phyloP scores from a whole-genome alignment of 2,888 invertebrate species.

The Hyles lineata region DNA sequence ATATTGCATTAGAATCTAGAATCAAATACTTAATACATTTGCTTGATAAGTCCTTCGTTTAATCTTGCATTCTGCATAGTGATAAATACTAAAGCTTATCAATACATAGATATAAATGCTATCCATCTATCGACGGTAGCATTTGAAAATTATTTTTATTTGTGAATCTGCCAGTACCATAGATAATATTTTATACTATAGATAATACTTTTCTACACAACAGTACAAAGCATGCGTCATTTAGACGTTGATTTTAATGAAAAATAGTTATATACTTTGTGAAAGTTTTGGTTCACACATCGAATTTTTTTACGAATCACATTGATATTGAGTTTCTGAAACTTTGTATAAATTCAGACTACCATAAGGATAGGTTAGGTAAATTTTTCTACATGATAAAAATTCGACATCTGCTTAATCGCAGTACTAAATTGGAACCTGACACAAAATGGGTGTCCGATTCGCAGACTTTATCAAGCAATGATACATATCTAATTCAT shows the following conservation, averaged over 20 bases:
- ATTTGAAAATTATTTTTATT: neutral
- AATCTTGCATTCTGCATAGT: neutral
- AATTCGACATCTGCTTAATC: slow-evolving; percentile 1
- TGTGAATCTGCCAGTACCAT: too few species aligned
- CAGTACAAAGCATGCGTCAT: too few species aligned
- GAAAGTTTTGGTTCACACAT: neutral
- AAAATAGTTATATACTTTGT: too few species aligned
- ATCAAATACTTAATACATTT: too few species aligned
- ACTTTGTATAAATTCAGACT: neutral
- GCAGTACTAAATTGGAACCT: neutral
- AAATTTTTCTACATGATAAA: neutral
- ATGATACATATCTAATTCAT: neutral
- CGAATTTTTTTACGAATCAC: neutral
- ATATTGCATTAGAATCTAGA: too few species aligned
- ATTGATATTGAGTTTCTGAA: neutral
- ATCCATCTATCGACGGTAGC: neutral
- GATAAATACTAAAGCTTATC: neutral
- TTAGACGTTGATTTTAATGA: too few species aligned
- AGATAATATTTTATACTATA: too few species aligned
- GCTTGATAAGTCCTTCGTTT: too few species aligned
- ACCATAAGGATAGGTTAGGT: neutral
- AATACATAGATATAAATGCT: neutral
- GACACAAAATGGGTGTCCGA: neutral
- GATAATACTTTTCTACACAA: too few species aligned
- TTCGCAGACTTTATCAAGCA: neutral